Conservation (phyloP, 2,113 vertebrate genomes). For the Caracal caracal region DNA sequence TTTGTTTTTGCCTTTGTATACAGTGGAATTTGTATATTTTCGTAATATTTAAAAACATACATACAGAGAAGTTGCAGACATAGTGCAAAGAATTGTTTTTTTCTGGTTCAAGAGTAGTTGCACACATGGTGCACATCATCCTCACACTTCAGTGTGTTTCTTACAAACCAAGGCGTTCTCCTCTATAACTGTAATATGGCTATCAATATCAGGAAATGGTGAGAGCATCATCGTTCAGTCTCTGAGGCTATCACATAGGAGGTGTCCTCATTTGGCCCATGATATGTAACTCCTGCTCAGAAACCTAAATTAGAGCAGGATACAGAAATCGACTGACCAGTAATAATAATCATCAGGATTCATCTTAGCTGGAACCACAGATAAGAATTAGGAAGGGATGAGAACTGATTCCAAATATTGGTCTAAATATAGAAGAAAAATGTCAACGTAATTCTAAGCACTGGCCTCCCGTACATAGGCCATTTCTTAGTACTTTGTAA, state of each 20-base stretch:
- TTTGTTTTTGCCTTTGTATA: background rate
- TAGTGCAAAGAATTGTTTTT: background rate
- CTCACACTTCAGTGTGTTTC: background rate
- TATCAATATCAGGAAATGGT: background rate
- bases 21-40: background rate
- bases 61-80: background rate
- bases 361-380: background rate
- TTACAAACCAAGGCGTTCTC: background rate
- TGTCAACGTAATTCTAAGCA: background rate
- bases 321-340: background rate
- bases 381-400: background rate
- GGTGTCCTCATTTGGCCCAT: background rate
- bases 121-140: background rate
- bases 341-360: conserved; percentile 12
- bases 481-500: background rate
- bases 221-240: background rate
- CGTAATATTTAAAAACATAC: background rate
- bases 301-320: background rate
- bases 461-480: background rate
- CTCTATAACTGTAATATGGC: background rate
- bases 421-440: background rate
- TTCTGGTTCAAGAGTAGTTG: background rate
- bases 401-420: background rate
- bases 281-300: background rate
- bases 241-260: background rate